A percentile compares a stretch with the other conserved stretches of the same genome.
Conservation (phyloP, 2,888 invertebrate genomes). For the Polydrusus pterygomalis region DNA sequence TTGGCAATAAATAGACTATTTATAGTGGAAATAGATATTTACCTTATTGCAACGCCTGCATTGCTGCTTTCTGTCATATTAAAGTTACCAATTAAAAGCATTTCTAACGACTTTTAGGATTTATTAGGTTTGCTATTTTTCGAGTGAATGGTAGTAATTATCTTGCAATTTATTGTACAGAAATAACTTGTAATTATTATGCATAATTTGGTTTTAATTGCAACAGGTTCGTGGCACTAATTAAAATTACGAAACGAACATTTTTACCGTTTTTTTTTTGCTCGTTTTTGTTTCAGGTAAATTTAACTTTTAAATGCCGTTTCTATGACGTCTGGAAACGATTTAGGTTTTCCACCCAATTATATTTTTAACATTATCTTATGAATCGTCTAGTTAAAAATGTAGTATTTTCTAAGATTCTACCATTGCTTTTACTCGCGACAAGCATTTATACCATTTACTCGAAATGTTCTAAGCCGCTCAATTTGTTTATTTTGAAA, state of each 20-base stretch:
- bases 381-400: neutral
- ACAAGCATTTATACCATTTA: too few species aligned
- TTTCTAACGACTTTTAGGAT: too few species aligned
- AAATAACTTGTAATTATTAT: neutral
- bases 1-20: too few species aligned
- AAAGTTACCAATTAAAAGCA: too few species aligned
- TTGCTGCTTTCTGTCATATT: too few species aligned
- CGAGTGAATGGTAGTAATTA: neutral
- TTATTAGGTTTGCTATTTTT: too few species aligned
- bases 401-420: too few species aligned
- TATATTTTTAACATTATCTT: neutral
- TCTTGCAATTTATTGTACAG: neutral
- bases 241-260: neutral
- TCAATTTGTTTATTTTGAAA: too few species aligned
- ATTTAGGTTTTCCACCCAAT: neutral
- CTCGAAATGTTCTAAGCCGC: too few species aligned
- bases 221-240: neutral
- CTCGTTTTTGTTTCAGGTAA: neutral
- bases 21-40: too few species aligned
- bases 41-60: too few species aligned
- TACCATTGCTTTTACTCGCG: too few species aligned
- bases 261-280: neutral
- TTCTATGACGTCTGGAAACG: neutral
- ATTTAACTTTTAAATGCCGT: slow-evolving; percentile 3
- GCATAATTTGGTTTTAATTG: neutral